These are phyloP conservation scores for Pachyramphus minor DNA, from an alignment of 2,113 vertebrate species.

Conservation along the genomic window DNA sequence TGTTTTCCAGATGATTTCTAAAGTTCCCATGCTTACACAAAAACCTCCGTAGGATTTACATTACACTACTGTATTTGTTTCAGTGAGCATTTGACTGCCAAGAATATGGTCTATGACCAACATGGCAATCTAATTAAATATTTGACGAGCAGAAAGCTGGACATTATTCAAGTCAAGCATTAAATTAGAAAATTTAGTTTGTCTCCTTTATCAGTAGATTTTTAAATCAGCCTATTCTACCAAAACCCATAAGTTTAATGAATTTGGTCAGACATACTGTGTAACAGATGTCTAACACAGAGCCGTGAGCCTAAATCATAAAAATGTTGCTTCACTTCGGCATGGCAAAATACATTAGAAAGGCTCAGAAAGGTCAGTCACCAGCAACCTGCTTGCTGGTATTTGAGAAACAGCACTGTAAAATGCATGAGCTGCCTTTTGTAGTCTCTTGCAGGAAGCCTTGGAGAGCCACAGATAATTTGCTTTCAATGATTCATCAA, in stretches of 20 bases:
- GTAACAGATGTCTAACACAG: conserved; percentile 70
- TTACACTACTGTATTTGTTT: conserved; percentile 20
- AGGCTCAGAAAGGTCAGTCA: conserved; percentile 50
- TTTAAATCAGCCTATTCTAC: conserved; percentile 49
- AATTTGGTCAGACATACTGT: conserved; percentile 68
- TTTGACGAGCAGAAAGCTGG: conserved; percentile 50
- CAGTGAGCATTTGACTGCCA: conserved; percentile 46
- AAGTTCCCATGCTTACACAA: conserved; percentile 36
- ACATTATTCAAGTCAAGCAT: conserved; percentile 71
- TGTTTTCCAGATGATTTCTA: conserved; percentile 59
- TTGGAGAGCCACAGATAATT: conserved; percentile 71
- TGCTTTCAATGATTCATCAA: conserved; percentile 71
- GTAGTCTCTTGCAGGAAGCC: conserved; percentile 31
- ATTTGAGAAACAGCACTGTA: conserved; percentile 35
- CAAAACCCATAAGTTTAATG: conserved; percentile 61
- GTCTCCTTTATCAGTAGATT: conserved; percentile 56
- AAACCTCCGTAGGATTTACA: conserved; percentile 18
- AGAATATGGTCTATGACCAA: conserved; percentile 45
- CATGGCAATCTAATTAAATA: conserved; percentile 61
- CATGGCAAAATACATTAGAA: conserved; percentile 53
- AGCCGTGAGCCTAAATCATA: conserved; percentile 65
- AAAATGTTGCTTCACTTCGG: conserved; percentile 59
- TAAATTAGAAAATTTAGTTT: conserved; percentile 65
- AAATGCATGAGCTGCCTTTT: conserved; percentile 59
- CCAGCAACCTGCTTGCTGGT: conserved; percentile 59